These are phyloP conservation scores for Hycleus phaleratus DNA, from an alignment of 1,140 invertebrate species.

Conservation along the genomic window DNA sequence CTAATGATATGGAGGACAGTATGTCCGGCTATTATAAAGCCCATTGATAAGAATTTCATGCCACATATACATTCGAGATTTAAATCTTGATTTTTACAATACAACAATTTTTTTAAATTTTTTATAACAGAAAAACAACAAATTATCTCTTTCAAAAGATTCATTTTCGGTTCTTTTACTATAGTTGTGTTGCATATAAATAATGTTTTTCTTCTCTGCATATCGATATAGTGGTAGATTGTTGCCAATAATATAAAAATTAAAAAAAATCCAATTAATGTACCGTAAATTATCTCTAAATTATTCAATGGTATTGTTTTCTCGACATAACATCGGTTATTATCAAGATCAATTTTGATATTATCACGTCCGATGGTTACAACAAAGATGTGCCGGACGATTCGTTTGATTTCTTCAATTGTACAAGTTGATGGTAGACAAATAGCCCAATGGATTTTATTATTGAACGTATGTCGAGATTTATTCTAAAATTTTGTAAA, in stretches of 20 bases:
- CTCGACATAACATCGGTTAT: conserved; percentile 43
- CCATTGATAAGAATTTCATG: conserved; percentile 56
- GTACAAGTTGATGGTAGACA: conserved; percentile 54
- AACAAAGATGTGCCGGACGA: conserved; percentile 45
- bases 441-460: conserved; percentile 52
- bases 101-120: conserved; percentile 52
- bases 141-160: conserved; percentile 41
- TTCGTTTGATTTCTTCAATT: conserved; percentile 43
- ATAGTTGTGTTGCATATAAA: conserved; percentile 14
- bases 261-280: conserved; percentile 40
- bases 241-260: conserved; percentile 25
- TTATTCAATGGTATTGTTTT: conserved; percentile 39
- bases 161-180: conserved; percentile 6
- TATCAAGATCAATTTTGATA: conserved; percentile 1
- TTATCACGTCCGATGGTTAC: conserved; percentile 7
- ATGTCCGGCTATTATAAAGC: conserved; percentile 56
- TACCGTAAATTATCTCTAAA: conserved; percentile 51
- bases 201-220: conserved; percentile 13
- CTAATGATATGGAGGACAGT: conserved; percentile 54
- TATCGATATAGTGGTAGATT: conserved; percentile 20
- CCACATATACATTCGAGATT: conserved; percentile 58
- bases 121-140: conserved; percentile 51
- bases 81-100: conserved; percentile 49
- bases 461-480: conserved; percentile 40
- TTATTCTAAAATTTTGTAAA: conserved; percentile 11